These are phyloP conservation scores for Hoplostethus mediterraneus DNA, from an alignment of 2,797 vertebrate species.

Conservation along the genomic window DNA sequence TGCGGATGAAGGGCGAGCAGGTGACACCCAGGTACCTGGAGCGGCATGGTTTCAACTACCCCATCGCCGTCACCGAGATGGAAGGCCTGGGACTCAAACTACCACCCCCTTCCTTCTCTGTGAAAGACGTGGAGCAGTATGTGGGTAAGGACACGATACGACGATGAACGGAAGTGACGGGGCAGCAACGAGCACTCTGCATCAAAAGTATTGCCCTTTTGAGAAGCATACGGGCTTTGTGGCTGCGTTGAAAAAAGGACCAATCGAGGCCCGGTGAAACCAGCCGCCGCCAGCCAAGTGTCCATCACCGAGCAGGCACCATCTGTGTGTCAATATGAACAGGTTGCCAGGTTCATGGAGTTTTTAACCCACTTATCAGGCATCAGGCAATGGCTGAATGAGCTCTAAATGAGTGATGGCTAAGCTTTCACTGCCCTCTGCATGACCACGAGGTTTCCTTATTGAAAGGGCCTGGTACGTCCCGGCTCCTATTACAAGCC, in stretches of 20 bases:
- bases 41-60: constrained; percentile 94
- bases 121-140: constrained; percentile 95
- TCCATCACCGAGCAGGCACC: constrained; percentile 58
- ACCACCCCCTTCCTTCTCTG: constrained; percentile 90
- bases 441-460: constrained; percentile 61
- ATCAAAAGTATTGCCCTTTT: constrained; percentile 27
- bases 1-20: constrained; percentile 93
- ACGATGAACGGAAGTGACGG: not conserved
- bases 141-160: constrained; percentile 88
- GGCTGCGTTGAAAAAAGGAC: constrained; percentile 6
- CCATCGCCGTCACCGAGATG: constrained; percentile 91
- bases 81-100: constrained; percentile 95
- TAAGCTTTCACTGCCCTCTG: constrained; percentile 72
- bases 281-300: constrained; percentile 59
- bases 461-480: constrained; percentile 68
- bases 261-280: constrained; percentile 49
- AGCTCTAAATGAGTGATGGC: constrained; percentile 69
- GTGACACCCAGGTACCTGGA: constrained; percentile 95
- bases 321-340: constrained; percentile 71
- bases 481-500: constrained; percentile 80
- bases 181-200: constrained; percentile 4
- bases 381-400: constrained; percentile 73
- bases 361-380: constrained; percentile 79
- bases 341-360: constrained; percentile 72
- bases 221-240: constrained; percentile 31